A percentile compares a stretch with the other conserved stretches of the same genome.
Evolutionary conservation across 1,140 invertebrate species (phyloP).

Genomic region (Laupala kohalensis): DNA sequence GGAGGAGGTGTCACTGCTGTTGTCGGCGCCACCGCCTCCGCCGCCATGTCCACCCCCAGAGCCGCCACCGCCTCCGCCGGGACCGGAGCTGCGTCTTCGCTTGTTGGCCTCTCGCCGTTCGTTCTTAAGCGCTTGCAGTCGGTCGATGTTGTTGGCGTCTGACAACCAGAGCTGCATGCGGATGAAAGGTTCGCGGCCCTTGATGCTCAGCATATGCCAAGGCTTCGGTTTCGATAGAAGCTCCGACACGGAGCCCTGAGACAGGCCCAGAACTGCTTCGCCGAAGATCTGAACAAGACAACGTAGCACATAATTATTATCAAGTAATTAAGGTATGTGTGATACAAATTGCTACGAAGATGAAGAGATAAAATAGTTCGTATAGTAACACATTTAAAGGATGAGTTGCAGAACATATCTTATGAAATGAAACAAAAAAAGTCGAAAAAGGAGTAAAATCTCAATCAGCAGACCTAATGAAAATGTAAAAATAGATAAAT

Average conservation of each 20-base stretch:
- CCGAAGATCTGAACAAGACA: conserved; percentile 65
- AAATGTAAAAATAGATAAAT: too few species aligned
- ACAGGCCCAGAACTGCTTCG: conserved; percentile 87
- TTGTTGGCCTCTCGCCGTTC: conserved; percentile 82
- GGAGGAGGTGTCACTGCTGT: conserved; percentile 72
- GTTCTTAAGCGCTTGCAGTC: conserved; percentile 72
- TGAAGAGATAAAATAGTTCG: too few species aligned
- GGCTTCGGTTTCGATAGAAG: conserved; percentile 94
- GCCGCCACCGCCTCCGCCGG: conserved; percentile 20
- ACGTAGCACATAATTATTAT: too few species aligned
- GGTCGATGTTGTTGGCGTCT: conserved; percentile 85
- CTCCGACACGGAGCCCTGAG: conserved; percentile 94
- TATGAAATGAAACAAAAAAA: too few species aligned
- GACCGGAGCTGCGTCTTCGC: conserved; percentile 60
- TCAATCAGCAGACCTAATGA: too few species aligned
- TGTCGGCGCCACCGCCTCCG: conserved; percentile 51
- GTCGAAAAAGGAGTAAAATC: too few species aligned
- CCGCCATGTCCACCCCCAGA: conserved; percentile 7
- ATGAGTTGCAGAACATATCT: too few species aligned
- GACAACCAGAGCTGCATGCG: conserved; percentile 95
- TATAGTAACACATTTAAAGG: too few species aligned
- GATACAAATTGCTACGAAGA: too few species aligned
- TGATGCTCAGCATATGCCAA: conserved; percentile 98
- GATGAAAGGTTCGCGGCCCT: conserved; percentile 94
- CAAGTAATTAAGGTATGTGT: too few species aligned